Base-by-base conservation (phyloP, 2,888 invertebrate genomes). In the Girardia tigrina region DNA sequence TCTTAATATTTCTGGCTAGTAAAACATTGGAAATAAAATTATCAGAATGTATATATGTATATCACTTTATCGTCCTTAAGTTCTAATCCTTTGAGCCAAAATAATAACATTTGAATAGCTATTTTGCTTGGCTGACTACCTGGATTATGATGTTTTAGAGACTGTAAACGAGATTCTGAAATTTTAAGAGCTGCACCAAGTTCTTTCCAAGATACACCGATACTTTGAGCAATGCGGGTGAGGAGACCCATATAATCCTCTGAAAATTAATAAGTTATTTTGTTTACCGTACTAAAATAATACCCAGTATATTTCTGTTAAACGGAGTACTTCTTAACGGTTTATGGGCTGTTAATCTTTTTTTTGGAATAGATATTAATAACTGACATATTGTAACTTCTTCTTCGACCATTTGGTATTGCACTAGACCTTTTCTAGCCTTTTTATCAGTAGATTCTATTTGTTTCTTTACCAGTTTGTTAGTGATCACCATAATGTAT, bases 31-130 rank as follows among this genome's bases (percentile, higher is more conserved):
- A n/a, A n/a, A n/a, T n/a, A 12, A 2, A 8, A 56, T 16, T 56
- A n/a, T 56, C 20, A 56, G 4, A 56, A 56, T 12, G n/a, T 6
- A 56, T 36, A 56, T 56, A 8, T 12, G 4, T 56, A 56, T 8
- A 56, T 56, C 23, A 56, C 56, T 56, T 56, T 56, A 56, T 56
- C n/a, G 23, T 56, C 56, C 56, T 20, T 56, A 20, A 56, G 23
- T 56, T 56, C 56, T 56, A 56, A 56, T 56, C 56, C 56, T 56
- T 56, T 56, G 4, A 56, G 23, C 56, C 56, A 56, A n/a, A 56
- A 56, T n/a, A 56, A 23, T n/a, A 56, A n/a, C 56, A 56, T 56
- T 56, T 56, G 56, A 20, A 56, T 56, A 2, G 23, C 56, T 4
- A 56, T 16, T 56, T 56, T 56, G n/a, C 56, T 23, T 8, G 56